Conservation (phyloP, 2,888 invertebrate species). For the Saturnia japonica region DNA sequence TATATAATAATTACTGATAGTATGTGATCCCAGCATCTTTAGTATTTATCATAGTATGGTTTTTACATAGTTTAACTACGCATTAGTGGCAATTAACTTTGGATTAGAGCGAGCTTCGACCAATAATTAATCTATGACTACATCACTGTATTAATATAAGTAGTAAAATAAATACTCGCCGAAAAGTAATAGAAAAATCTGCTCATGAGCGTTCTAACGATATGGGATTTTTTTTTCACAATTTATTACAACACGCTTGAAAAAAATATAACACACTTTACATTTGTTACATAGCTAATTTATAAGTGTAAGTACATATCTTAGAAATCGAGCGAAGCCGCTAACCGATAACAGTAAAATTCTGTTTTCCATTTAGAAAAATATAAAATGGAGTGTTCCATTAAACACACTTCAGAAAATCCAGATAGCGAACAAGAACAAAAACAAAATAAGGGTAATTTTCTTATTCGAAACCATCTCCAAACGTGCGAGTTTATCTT, state of each 20-base stretch:
- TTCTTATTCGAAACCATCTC: constrained; percentile 21
- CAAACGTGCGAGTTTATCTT: constrained; percentile 19
- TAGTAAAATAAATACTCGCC: too few species aligned
- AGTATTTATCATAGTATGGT: too few species aligned
- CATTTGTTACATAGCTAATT: background rate
- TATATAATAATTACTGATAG: too few species aligned
- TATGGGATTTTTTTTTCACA: background rate
- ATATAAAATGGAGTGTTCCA: constrained; percentile 16
- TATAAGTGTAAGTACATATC: background rate
- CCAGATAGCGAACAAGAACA: constrained; percentile 20
- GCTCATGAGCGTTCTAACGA: too few species aligned
- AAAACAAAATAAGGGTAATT: constrained; percentile 23
- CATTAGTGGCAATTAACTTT: too few species aligned
- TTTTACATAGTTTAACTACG: too few species aligned
- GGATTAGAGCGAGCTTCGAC: too few species aligned
- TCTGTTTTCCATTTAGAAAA: constrained; percentile 17
- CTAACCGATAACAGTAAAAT: background rate
- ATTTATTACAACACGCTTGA: background rate
- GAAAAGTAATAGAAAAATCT: too few species aligned
- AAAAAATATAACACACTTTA: background rate
- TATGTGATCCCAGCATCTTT: too few species aligned
- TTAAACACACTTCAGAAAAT: constrained; percentile 14
- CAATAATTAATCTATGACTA: too few species aligned
- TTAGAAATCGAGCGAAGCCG: background rate
- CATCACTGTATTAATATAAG: too few species aligned